These are phyloP conservation scores for Balaeniceps rex DNA, from an alignment of 2,113 vertebrate genomes.

Conservation along the genomic window DNA sequence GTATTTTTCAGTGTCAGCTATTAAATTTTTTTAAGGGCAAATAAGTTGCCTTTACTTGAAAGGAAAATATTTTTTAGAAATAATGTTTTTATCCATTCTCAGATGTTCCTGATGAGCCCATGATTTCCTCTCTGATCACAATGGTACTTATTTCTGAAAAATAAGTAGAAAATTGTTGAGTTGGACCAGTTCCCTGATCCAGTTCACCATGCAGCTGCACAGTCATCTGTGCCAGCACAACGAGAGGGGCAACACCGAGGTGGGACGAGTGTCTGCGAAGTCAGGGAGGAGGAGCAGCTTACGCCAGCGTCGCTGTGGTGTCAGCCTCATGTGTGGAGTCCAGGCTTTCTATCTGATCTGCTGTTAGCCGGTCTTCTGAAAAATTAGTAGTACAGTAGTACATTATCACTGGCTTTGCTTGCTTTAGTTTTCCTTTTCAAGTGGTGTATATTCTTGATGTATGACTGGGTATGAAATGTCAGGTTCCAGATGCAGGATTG, in stretches of 20 bases:
- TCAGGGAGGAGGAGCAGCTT: not conserved
- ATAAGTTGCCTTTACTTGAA: not conserved
- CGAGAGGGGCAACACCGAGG: not conserved
- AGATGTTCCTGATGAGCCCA: not conserved
- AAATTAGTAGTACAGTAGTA: accelerated
- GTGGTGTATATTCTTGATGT: accelerated
- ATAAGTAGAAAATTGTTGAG: not conserved
- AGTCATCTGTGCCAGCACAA: not conserved
- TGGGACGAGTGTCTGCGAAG: not conserved
- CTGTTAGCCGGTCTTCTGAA: not conserved
- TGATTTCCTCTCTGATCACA: not conserved
- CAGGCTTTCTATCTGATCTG: not conserved
- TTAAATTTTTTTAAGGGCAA: not conserved
- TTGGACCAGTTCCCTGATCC: not conserved
- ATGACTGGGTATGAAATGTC: not conserved
- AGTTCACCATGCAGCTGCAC: not conserved
- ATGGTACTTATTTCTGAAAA: not conserved
- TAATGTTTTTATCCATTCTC: not conserved
- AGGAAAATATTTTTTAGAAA: not conserved
- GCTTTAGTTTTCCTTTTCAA: too few relatives aligned
- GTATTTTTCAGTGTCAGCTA: not conserved
- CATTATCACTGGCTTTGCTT: not conserved
- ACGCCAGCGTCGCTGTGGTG: not conserved
- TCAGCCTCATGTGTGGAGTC: accelerated
- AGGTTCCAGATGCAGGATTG: not conserved